Evolutionary conservation across 92 coral and sea anemone genomes (phyloP).

Genomic region (Zoanthus sansibaricus): DNA sequence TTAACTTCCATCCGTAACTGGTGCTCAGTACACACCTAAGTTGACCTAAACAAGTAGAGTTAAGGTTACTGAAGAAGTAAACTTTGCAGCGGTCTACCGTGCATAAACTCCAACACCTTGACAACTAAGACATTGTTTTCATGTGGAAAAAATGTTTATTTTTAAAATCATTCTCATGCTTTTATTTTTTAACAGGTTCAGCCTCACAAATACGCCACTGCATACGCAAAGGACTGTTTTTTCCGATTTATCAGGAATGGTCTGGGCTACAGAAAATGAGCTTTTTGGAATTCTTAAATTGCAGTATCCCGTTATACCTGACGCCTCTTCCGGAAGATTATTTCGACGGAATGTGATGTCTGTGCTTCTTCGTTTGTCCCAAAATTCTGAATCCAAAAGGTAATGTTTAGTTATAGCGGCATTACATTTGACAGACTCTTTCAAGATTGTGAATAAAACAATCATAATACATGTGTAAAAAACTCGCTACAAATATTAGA

Average conservation of each 20-base stretch:
- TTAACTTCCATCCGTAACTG: no score
- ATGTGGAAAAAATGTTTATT: no score
- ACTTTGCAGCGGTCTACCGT: no score
- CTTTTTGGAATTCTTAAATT: slow-evolving; percentile 64
- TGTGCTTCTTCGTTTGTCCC: slow-evolving; percentile 54
- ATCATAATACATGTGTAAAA: no score
- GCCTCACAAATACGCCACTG: slow-evolving; percentile 1
- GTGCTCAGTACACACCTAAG: no score
- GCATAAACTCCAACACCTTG: no score
- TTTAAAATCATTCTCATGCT: not conserved
- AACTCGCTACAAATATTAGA: no score
- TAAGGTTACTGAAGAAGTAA: no score
- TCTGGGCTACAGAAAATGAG: slow-evolving; percentile 53
- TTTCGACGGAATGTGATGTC: slow-evolving; percentile 58
- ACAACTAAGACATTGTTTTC: not conserved
- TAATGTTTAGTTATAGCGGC: not conserved
- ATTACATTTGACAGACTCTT: not conserved
- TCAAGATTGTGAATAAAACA: not conserved
- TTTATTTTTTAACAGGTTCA: not conserved
- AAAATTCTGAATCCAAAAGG: slow-evolving; percentile 4
- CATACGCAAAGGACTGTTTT: slow-evolving; percentile 35
- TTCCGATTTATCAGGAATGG: slow-evolving; percentile 49
- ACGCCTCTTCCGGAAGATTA: slow-evolving; percentile 73
- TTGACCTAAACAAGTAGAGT: no score
- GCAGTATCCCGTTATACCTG: slow-evolving; percentile 55